These are phyloP conservation scores for Lepetodrilus schrolli DNA, from an alignment of 2,888 invertebrate genomes.

Conservation along the genomic window DNA sequence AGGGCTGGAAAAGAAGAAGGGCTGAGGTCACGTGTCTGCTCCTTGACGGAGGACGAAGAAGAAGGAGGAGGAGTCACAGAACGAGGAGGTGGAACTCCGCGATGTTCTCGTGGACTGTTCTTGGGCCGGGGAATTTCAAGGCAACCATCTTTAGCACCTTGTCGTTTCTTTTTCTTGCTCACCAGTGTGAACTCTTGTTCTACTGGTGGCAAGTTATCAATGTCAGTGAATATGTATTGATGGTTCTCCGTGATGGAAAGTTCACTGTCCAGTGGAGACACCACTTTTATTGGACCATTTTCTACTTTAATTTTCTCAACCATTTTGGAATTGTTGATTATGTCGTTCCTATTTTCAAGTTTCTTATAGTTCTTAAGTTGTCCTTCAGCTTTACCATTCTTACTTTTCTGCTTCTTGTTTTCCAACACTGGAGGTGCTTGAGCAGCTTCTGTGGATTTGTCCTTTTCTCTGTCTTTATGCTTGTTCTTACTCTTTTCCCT, in stretches of 20 bases:
- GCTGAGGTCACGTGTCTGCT: conserved; percentile 59
- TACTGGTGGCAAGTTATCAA: conserved; percentile 49
- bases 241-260: neutral
- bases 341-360: conserved; percentile 17
- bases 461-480: conserved; percentile 24
- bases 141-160: conserved; percentile 33
- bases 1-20: conserved; percentile 69
- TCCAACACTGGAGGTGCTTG: neutral
- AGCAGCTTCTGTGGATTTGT: conserved; percentile 1
- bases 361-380: conserved; percentile 24
- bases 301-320: conserved; percentile 30
- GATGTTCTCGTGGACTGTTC: conserved; percentile 3
- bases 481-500: conserved; percentile 24
- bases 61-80: conserved; percentile 40
- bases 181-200: conserved; percentile 63
- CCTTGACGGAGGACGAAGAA: conserved; percentile 4
- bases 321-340: conserved; percentile 21
- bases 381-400: conserved; percentile 30
- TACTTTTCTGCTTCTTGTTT: conserved; percentile 21
- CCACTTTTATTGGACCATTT: conserved; percentile 18
- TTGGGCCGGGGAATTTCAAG: neutral
- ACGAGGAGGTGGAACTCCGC: conserved; percentile 18
- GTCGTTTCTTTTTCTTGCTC: conserved; percentile 61
- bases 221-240: conserved; percentile 61
- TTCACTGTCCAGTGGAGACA: neutral